Evolutionary conservation across 2,113 vertebrate species (phyloP).

Genomic region (Chaetops frenatus): DNA sequence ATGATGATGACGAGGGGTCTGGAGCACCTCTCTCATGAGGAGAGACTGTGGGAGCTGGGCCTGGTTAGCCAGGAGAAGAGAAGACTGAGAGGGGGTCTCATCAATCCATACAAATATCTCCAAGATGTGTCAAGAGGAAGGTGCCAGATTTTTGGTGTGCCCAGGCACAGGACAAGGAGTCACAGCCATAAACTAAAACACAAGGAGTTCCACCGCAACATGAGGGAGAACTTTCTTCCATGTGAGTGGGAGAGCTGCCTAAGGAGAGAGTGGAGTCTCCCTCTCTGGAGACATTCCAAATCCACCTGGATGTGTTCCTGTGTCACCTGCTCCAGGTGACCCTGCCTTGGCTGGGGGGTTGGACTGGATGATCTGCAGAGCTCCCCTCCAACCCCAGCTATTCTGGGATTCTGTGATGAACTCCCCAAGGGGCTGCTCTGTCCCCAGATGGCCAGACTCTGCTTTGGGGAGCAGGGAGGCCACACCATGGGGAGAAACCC

Average conservation of each 20-base stretch:
- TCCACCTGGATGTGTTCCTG: too few species aligned
- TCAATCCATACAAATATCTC: neutral
- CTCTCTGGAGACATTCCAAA: too few species aligned
- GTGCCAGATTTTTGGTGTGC: neutral
- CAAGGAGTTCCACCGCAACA: neutral
- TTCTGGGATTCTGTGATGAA: too few species aligned
- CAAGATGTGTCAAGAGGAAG: neutral
- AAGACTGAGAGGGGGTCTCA: neutral
- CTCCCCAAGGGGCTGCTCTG: neutral
- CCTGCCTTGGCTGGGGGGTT: neutral
- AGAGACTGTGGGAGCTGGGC: fast-evolving
- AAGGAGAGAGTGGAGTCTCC: neutral
- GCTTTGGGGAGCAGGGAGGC: neutral
- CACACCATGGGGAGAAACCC: neutral
- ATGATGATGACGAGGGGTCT: neutral
- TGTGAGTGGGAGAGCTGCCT: neutral
- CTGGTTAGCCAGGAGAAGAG: neutral
- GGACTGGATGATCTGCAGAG: neutral
- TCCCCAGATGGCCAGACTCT: neutral
- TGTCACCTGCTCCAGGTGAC: neutral
- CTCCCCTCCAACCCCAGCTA: neutral
- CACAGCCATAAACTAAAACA: neutral
- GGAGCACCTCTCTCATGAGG: neutral
- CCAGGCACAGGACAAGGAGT: neutral
- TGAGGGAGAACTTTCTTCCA: neutral